phyloP scores from a whole-genome alignment of 1,140 invertebrate genomes.

The Dinoponera quadriceps region DNA sequence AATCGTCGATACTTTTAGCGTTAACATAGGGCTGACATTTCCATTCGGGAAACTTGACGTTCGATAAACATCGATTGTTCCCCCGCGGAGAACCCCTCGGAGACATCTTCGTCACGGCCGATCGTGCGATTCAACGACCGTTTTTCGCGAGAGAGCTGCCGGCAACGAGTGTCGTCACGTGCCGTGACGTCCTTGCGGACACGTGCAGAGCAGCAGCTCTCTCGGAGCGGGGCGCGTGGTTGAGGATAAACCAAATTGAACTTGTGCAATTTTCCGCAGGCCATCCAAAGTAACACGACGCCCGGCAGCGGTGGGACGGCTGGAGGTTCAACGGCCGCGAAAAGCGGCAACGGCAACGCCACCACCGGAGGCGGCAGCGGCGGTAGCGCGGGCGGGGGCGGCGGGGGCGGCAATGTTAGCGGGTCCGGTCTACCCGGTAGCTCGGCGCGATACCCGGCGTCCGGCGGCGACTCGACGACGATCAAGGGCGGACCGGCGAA shows the following conservation, averaged over 20 bases:
- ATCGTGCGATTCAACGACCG: too few species aligned
- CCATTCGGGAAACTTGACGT: too few species aligned
- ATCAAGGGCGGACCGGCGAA: conserved; percentile 79
- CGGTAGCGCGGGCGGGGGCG: conserved; percentile 76
- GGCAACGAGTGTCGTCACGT: too few species aligned
- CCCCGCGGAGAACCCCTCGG: too few species aligned
- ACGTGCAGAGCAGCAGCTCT: too few species aligned
- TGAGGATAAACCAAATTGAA: background rate
- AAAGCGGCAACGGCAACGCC: conserved; percentile 85
- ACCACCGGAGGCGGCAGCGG: conserved; percentile 82
- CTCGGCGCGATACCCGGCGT: conserved; percentile 77
- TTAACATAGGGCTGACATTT: too few species aligned
- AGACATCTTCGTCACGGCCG: too few species aligned
- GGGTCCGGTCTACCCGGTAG: conserved; percentile 74
- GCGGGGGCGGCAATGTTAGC: background rate
- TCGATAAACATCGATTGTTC: too few species aligned
- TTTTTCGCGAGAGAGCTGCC: too few species aligned
- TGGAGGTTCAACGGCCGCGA: conserved; percentile 81
- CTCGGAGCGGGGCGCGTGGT: too few species aligned
- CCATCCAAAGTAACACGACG: conserved; percentile 78
- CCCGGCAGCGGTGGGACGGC: conserved; percentile 74
- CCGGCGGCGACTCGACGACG: conserved; percentile 71
- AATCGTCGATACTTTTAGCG: too few species aligned
- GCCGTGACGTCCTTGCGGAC: too few species aligned
- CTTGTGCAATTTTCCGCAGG: conserved; percentile 58